phyloP scores from a whole-genome alignment of 2,797 vertebrate species.

The Atherinosoma microstoma region DNA sequence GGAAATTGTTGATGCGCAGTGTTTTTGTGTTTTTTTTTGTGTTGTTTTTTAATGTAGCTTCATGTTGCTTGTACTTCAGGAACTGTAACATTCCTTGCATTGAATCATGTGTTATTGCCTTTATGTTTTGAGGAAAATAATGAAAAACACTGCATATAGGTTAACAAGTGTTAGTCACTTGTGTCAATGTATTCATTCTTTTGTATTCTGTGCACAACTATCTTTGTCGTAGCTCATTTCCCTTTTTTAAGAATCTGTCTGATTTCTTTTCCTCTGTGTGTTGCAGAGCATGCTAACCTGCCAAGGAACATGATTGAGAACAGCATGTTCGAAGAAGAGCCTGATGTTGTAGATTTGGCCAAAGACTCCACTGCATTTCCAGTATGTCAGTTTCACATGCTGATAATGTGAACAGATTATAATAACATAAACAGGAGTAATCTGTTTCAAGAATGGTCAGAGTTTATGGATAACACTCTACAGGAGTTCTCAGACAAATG shows the following conservation, averaged over 20 bases:
- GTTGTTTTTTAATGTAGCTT: conserved; percentile 1
- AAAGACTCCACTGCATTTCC: conserved; percentile 92
- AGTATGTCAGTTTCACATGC: conserved; percentile 42
- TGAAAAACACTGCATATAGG: not conserved
- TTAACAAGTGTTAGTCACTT: not conserved
- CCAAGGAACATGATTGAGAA: conserved; percentile 99
- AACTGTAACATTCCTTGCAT: conserved; percentile 13
- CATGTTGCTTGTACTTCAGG: conserved; percentile 13
- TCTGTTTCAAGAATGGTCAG: not conserved
- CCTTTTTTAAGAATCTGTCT: conserved; percentile 13
- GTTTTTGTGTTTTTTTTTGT: conserved; percentile 13
- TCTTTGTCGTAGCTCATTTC: conserved; percentile 18
- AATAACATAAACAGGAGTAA: not conserved
- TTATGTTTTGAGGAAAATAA: not conserved
- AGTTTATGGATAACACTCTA: not conserved
- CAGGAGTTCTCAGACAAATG: not conserved
- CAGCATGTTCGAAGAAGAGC: conserved; percentile 99
- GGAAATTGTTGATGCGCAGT: conserved; percentile 44
- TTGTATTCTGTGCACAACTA: not conserved
- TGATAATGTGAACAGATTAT: not conserved
- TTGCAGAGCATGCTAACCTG: conserved; percentile 88
- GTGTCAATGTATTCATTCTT: not conserved
- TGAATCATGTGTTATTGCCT: conserved; percentile 3
- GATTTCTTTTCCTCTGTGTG: conserved; percentile 45
- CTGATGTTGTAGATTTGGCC: conserved; percentile 94